A percentile compares a stretch with the other conserved stretches of the same genome.
Conservation (phyloP, 2,888 invertebrate species). For the Latheticus oryzae region DNA sequence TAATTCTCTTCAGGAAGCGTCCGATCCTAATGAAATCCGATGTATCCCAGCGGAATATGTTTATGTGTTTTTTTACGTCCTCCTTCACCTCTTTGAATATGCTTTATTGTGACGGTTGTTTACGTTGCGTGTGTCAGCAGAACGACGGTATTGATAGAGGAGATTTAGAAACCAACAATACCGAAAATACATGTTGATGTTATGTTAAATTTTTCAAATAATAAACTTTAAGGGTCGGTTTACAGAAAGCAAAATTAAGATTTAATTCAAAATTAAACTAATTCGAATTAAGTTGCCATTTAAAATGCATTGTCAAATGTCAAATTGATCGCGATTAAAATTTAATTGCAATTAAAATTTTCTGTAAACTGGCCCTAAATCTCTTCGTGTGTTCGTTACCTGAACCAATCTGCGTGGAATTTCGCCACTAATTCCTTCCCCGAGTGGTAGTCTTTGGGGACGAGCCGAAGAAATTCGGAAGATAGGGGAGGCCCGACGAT, state of each 20-base stretch:
- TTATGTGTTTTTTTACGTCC: constrained; percentile 27
- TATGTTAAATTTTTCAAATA: too few relatives aligned
- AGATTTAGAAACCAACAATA: too few relatives aligned
- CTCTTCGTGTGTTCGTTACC: too few relatives aligned
- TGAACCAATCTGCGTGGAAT: constrained; percentile 30
- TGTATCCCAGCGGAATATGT: constrained; percentile 46
- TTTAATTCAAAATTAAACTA: too few relatives aligned
- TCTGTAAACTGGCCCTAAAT: too few relatives aligned
- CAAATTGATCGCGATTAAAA: constrained; percentile 33
- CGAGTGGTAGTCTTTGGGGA: constrained; percentile 23
- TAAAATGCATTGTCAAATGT: constrained; percentile 11
- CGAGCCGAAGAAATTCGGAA: constrained; percentile 31
- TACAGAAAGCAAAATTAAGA: too few relatives aligned
- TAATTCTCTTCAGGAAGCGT: constrained; percentile 47
- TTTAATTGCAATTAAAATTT: too few relatives aligned
- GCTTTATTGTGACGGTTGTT: constrained; percentile 21
- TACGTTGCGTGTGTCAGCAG: constrained; percentile 27
- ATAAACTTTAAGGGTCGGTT: too few relatives aligned
- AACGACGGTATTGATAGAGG: too few relatives aligned
- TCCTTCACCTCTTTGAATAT: constrained; percentile 27
- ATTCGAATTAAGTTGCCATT: too few relatives aligned
- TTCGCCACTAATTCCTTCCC: constrained; percentile 20
- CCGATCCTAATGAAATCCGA: constrained; percentile 50
- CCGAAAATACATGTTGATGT: too few relatives aligned
- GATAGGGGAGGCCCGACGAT: too few relatives aligned